A percentile compares a stretch with the other conserved stretches of the same genome.
Conservation (phyloP, 1,140 invertebrate species). For the Nasonia vitripennis region DNA sequence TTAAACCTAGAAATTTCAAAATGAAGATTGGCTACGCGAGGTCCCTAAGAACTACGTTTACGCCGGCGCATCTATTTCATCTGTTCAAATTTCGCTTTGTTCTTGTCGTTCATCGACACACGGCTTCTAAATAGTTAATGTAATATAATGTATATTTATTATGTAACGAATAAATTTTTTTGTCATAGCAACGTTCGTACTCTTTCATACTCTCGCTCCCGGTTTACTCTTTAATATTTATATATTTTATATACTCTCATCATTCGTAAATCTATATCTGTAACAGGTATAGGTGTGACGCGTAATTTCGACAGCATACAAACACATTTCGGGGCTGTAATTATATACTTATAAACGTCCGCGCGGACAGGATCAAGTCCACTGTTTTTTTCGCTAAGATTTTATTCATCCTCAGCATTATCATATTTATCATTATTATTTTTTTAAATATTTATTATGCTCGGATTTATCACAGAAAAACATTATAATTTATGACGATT, state of each 20-base stretch:
- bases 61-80: neutral
- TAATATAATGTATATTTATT: conserved; percentile 5
- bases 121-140: neutral
- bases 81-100: neutral
- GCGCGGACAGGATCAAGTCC: conserved; percentile 38
- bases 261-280: conserved; percentile 1
- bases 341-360: conserved; percentile 51
- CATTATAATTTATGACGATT: conserved; percentile 67
- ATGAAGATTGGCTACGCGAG: conserved; percentile 43
- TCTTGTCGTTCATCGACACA: neutral
- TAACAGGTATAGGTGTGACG: conserved; percentile 27
- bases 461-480: conserved; percentile 74
- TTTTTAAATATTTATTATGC: conserved; percentile 54
- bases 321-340: conserved; percentile 35
- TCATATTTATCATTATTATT: conserved; percentile 27
- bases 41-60: conserved; percentile 28
- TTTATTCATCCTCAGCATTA: conserved; percentile 46
- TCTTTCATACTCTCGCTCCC: neutral
- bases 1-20: conserved; percentile 43
- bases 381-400: conserved; percentile 53
- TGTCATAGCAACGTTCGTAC: neutral
- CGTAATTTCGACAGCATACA: conserved; percentile 31
- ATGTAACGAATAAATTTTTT: conserved; percentile 29
- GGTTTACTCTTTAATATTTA: neutral
- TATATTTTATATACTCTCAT: neutral